Conservation (phyloP, 2,797 vertebrate species). For the Acridotheres tristis region DNA sequence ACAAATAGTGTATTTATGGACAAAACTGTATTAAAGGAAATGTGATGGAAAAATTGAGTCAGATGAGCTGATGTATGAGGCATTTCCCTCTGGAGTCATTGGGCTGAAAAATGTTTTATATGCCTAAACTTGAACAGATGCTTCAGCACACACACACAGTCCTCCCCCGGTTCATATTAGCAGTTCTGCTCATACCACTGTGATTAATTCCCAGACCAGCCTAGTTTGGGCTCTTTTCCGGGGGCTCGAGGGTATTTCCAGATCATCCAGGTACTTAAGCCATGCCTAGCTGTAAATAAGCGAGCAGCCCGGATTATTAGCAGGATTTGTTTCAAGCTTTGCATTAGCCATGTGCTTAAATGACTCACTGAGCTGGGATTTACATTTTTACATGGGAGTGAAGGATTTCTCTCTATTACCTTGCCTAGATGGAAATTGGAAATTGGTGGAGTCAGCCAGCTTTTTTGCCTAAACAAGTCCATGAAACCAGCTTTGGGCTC, state of each 20-base stretch:
- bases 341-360: not conserved
- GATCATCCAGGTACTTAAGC: slow-evolving; percentile 23
- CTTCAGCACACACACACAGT: not conserved
- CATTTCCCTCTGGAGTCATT: slow-evolving; percentile 68
- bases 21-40: slow-evolving; percentile 53
- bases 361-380: slow-evolving; percentile 1
- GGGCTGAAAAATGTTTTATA: slow-evolving; percentile 65
- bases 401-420: not conserved
- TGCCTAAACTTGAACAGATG: slow-evolving; percentile 70
- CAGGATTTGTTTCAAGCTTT: not conserved
- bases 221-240: not conserved
- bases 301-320: not conserved
- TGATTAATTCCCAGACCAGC: not conserved
- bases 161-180: not conserved
- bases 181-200: not conserved
- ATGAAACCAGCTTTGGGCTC: not conserved
- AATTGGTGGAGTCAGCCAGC: not conserved
- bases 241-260: not conserved
- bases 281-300: not conserved
- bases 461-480: slow-evolving; percentile 20
- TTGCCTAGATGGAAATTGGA: slow-evolving; percentile 13
- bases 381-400: not conserved
- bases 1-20: slow-evolving; percentile 39
- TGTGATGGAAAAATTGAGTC: slow-evolving; percentile 77
- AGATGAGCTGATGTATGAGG: slow-evolving; percentile 69